Evolutionary conservation across 2,888 invertebrate genomes (phyloP), one percentile per base, ranked within the genome.

Genomic region (Drosophila conformis): DNA sequence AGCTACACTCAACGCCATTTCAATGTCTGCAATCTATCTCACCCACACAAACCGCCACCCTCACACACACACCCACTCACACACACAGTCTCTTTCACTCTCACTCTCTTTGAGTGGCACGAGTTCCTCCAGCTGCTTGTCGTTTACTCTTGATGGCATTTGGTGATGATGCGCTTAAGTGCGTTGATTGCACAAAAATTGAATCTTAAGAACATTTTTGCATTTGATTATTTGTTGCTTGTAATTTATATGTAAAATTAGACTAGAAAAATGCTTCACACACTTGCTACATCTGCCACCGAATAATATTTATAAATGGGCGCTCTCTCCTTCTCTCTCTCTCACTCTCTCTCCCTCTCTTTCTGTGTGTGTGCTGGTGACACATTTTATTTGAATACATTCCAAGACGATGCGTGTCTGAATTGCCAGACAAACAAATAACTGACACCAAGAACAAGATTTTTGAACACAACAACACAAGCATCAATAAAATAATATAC

Each of bases 191-290:
- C 90, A 88, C 87, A 73, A 80, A 90, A 90, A 91, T 87, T 90
- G 86, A 90, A 88, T 87, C 83, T 78, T 89, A 78, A 73, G 72
- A 68, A 82, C 74, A 86, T 90, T 90, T 87, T 87, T 87, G 90
- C 86, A 90, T 88, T 90, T 88, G 90, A 80, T 87, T 87, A 87
- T 87, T 88, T 87, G 91, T 91, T 82, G 89, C 80, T 65, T 73
- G 86, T 88, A 85, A 87, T 91, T 90, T 87, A 83, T 90, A 90
- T 90, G 90, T 75, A 78, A 91, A 87, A 90, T 90, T 90, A 77
- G 69, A 75, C 60, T 68, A 65, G 62, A 66, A 76, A 40, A 69
- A 46, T 57, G 36, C 66, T 36, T 18, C 58, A 25, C 13, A 31
- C 65, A 73, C 68, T 68, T 72, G 71, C 63, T 68, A 68, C 65